These are phyloP conservation scores for Dryobotodes eremita DNA, from an alignment of 2,888 invertebrate genomes.

Conservation along the genomic window DNA sequence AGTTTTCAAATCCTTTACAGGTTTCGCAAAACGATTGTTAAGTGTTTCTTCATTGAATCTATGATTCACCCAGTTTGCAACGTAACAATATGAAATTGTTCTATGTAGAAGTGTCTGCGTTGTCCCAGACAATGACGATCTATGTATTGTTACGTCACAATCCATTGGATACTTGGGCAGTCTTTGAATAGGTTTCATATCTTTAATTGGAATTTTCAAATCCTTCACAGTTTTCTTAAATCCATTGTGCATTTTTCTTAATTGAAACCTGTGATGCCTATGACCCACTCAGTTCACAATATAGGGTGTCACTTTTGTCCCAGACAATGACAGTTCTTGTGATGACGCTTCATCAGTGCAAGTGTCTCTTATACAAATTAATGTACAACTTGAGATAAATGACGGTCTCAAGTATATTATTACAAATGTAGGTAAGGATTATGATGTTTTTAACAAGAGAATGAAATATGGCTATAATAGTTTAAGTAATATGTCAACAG, in stretches of 20 bases:
- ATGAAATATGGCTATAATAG: conserved; percentile 40
- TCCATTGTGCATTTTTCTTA: background rate
- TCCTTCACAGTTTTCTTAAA: background rate
- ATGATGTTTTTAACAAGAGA: conserved; percentile 35
- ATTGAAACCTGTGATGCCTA: background rate
- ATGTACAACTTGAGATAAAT: conserved; percentile 43
- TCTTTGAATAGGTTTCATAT: background rate
- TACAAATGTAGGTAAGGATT: conserved; percentile 35
- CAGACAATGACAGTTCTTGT: conserved; percentile 30
- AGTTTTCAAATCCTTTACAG: background rate
- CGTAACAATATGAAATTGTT: background rate
- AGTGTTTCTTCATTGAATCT: background rate
- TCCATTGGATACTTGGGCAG: background rate
- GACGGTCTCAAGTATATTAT: conserved; percentile 30
- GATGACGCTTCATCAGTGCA: conserved; percentile 21
- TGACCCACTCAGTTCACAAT: conserved; percentile 2
- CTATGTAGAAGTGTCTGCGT: background rate
- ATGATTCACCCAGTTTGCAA: background rate
- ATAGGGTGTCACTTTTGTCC: conserved; percentile 17
- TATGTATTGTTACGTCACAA: background rate
- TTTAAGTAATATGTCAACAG: conserved; percentile 34
- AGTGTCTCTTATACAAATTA: conserved; percentile 40
- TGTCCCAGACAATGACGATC: background rate
- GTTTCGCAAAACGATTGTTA: background rate
- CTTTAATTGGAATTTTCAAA: background rate